These are phyloP conservation scores for Arnoldichthys spilopterus DNA, from an alignment of 2,797 vertebrate species.

Conservation along the genomic window DNA sequence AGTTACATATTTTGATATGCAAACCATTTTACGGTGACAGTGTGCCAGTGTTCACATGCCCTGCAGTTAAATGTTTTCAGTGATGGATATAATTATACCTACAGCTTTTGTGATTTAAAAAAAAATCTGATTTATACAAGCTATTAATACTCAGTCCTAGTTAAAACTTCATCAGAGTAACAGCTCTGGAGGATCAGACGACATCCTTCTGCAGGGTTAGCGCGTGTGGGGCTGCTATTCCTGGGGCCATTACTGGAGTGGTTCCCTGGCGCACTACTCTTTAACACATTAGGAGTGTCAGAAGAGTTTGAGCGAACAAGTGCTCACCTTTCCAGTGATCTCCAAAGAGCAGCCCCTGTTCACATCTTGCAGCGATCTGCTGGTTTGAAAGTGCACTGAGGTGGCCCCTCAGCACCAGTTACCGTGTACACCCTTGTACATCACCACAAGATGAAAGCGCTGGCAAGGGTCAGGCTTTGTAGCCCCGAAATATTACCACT, in stretches of 20 bases:
- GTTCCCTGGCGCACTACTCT: constrained; percentile 56
- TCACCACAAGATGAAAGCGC: constrained; percentile 54
- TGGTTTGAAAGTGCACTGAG: constrained; percentile 37
- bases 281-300: constrained; percentile 59
- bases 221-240: constrained; percentile 26
- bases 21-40: too few relatives aligned
- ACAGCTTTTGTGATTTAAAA: too few relatives aligned
- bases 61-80: too few relatives aligned
- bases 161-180: not conserved
- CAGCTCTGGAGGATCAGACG: constrained; percentile 26
- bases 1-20: too few relatives aligned
- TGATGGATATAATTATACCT: too few relatives aligned
- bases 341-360: not conserved
- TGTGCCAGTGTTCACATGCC: too few relatives aligned
- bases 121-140: too few relatives aligned
- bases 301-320: constrained; percentile 49
- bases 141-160: too few relatives aligned
- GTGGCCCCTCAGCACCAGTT: constrained; percentile 43
- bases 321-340: constrained; percentile 37
- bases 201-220: constrained; percentile 20
- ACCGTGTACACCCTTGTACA: constrained; percentile 55
- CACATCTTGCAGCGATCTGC: constrained; percentile 61
- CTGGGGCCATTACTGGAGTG: constrained; percentile 34
- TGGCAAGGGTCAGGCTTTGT: constrained; percentile 38
- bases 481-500: constrained; percentile 52